These are phyloP conservation scores for Diachasmimorpha longicaudata DNA, from an alignment of 1,140 invertebrate species.

Conservation along the genomic window DNA sequence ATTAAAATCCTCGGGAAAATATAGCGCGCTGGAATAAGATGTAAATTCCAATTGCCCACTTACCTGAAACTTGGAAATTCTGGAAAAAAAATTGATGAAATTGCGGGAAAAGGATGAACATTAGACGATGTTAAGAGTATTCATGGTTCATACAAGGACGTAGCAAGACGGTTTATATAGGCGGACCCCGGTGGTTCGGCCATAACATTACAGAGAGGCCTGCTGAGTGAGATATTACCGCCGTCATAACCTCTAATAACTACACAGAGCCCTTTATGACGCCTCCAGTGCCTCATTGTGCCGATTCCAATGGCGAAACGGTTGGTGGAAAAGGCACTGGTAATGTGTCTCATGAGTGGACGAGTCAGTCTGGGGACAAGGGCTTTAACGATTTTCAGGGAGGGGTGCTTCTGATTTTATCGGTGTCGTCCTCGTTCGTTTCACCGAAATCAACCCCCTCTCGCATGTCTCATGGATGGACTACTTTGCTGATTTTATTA, in stretches of 20 bases:
- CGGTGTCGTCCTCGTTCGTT: too few relatives aligned
- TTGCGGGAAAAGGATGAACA: neutral
- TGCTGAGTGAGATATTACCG: slow-evolving; percentile 61
- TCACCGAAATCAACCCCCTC: too few relatives aligned
- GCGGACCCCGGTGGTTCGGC: slow-evolving; percentile 31
- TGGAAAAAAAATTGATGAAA: neutral
- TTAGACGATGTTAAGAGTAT: neutral
- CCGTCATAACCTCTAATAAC: slow-evolving; percentile 61
- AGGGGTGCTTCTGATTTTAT: neutral
- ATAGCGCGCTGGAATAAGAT: too few relatives aligned
- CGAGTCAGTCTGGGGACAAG: neutral
- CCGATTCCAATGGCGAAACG: neutral
- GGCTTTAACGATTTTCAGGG: neutral
- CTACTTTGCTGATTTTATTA: too few relatives aligned
- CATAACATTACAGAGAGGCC: slow-evolving; percentile 56
- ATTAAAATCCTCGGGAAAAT: too few relatives aligned
- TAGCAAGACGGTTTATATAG: neutral
- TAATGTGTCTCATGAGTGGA: neutral
- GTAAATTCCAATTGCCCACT: too few relatives aligned
- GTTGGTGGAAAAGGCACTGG: neutral
- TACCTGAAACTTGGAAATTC: too few relatives aligned
- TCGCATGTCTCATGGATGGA: too few relatives aligned
- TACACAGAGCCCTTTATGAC: slow-evolving; percentile 58
- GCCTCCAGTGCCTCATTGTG: slow-evolving; percentile 52
- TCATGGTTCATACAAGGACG: neutral